These are phyloP conservation scores for Falco rusticolus DNA, from an alignment of 2,797 vertebrate genomes.

Conservation along the genomic window DNA sequence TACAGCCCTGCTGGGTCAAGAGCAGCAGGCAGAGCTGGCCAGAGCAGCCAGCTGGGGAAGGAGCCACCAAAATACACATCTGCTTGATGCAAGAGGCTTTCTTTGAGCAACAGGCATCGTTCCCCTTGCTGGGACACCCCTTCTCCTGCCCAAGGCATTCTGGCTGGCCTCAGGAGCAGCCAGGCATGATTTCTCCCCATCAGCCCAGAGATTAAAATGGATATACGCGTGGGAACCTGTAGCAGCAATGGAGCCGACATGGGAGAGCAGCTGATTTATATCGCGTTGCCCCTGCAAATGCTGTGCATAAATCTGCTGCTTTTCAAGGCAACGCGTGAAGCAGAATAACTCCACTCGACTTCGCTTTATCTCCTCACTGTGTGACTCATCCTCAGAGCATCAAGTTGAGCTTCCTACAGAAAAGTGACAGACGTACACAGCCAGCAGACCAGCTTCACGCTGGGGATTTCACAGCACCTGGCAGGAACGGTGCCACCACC, in stretches of 20 bases:
- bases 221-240: background rate
- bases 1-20: rapidly evolving
- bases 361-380: background rate
- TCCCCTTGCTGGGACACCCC: background rate
- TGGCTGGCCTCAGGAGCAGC: background rate
- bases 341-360: background rate
- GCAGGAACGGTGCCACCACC: rapidly evolving
- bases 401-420: background rate
- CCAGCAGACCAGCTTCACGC: background rate
- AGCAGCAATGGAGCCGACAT: background rate
- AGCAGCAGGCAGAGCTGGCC: background rate
- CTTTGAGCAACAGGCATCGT: rapidly evolving
- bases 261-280: background rate
- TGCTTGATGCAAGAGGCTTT: background rate
- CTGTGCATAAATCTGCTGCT: background rate
- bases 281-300: background rate
- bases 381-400: rapidly evolving
- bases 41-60: background rate
- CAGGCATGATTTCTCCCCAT: background rate
- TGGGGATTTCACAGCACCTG: rapidly evolving
- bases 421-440: rapidly evolving
- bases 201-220: background rate
- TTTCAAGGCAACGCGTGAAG: background rate
- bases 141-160: background rate
- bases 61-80: background rate